A percentile compares a stretch with the other conserved stretches of the same genome.
These are phyloP conservation scores for Discoglossus pictus DNA, from an alignment of 2,797 vertebrate species.

Conservation along the genomic window DNA sequence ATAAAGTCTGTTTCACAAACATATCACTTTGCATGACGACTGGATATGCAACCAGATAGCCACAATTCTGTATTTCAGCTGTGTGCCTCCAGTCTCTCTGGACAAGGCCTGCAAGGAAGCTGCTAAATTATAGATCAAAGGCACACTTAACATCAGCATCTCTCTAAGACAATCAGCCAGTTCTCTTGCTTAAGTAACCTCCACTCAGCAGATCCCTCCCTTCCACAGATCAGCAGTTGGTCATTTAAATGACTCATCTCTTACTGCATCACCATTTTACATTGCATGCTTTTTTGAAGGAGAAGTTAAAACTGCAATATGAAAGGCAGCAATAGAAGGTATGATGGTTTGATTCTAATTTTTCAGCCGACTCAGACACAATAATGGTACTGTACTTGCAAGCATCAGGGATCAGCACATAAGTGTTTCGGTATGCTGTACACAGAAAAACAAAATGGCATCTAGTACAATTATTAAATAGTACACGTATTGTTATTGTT, in stretches of 20 bases:
- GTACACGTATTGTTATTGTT: no score
- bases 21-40: slow-evolving; percentile 42
- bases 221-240: slow-evolving; percentile 28
- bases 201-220: slow-evolving; percentile 39
- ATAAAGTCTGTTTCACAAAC: slow-evolving; percentile 40
- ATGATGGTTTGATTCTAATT: background rate
- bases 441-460: no score
- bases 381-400: no score
- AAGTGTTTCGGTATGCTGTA: no score
- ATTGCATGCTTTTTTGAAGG: slow-evolving; percentile 10
- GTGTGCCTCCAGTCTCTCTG: slow-evolving; percentile 25
- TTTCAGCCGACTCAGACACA: no score
- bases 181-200: slow-evolving; percentile 24
- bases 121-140: slow-evolving; percentile 48
- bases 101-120: slow-evolving; percentile 32
- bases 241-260: slow-evolving; percentile 46
- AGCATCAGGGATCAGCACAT: no score
- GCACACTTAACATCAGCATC: slow-evolving; percentile 44
- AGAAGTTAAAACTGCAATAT: slow-evolving; percentile 21
- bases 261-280: slow-evolving; percentile 38
- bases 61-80: slow-evolving; percentile 31
- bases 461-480: no score
- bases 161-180: slow-evolving; percentile 36
- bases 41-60: slow-evolving; percentile 41
- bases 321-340: slow-evolving; percentile 12